Base-by-base conservation (phyloP, 2,888 invertebrate species). In the Tortrix viridana region DNA sequence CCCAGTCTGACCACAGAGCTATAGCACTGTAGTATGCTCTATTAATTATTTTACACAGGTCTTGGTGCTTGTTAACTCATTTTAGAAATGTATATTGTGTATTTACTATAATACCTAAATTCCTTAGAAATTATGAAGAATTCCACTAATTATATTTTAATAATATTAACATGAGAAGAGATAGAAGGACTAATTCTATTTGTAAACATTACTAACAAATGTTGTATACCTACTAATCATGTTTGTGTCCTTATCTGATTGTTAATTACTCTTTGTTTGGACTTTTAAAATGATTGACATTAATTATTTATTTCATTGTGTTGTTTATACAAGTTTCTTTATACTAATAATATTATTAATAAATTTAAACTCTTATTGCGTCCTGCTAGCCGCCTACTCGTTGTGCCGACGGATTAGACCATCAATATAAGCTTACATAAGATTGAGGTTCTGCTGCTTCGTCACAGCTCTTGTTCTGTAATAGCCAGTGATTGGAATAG, bases 61-160 rank as follows among this genome's bases (percentile, higher is more conserved):
- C 22, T 19, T 46, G 26, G 38, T 62, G 38, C 62, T 57, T 58
- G 52, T 62, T 57, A 57, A 53, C 58, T 32, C 32, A 41, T 48
- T 62, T 62, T 46, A 52, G 46, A 62, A 38, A 50, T 46, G 23
- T 62, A 50, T 50, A 62, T 57, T 57, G 46, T 62, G 50, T 56
- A 38, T 44, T 50, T 18, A 23, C 23, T 50, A 37, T 56, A 16
- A 56, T 44, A 32, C 32, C 32, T 32, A 57, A 41, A 52, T 56
- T 50, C 43, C 48, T 49, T 43, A 22, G 44, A 49, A 26, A 53
- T 16, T 48, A 43, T 57, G 26, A 12, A 49, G 16, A 32, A 37
- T 22, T 32, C 58, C 50, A 23, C 19, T 48, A 23, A 18, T 50
- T 49, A 48, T 55, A 49, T 43, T 22, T 56, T 26, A 32, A 32